These are phyloP conservation scores for Lagorchestes hirsutus DNA, from an alignment of 2,797 vertebrate species.

Conservation along the genomic window DNA sequence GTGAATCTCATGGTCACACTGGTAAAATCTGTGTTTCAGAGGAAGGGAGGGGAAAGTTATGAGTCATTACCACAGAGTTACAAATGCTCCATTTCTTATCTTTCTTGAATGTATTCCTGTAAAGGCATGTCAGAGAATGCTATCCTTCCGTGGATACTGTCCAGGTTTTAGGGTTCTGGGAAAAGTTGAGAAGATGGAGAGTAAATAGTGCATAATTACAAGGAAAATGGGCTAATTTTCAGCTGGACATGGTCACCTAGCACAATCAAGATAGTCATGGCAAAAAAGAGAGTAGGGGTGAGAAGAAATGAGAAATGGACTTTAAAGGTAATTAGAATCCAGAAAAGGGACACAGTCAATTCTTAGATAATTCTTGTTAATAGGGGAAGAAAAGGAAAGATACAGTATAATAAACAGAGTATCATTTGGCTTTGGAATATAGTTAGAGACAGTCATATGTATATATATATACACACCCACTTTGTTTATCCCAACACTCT, in stretches of 20 bases:
- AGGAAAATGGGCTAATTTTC: neutral
- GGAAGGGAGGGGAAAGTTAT: constrained; percentile 62
- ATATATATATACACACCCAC: neutral
- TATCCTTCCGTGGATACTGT: constrained; percentile 38
- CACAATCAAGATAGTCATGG: constrained; percentile 35
- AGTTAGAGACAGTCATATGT: neutral
- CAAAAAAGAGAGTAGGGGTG: neutral
- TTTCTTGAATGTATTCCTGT: constrained; percentile 62
- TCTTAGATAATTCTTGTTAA: constrained; percentile 18
- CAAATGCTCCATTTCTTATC: constrained; percentile 74
- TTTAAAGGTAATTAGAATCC: neutral
- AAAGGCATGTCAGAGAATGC: constrained; percentile 50
- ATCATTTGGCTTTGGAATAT: neutral
- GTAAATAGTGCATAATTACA: neutral
- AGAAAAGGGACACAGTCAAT: neutral
- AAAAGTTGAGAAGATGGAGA: neutral
- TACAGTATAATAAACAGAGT: neutral
- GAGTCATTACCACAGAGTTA: constrained; percentile 64
- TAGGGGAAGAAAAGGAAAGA: neutral
- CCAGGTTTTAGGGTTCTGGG: constrained; percentile 10
- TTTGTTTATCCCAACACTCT: neutral
- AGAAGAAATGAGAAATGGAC: neutral
- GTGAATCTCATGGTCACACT: constrained; percentile 41
- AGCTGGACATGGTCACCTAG: constrained; percentile 25
- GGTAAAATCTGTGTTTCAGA: constrained; percentile 55